A percentile compares a stretch with the other conserved stretches of the same genome.
Conservation (phyloP, 2,113 vertebrate genomes). For the Salminus brasiliensis region DNA sequence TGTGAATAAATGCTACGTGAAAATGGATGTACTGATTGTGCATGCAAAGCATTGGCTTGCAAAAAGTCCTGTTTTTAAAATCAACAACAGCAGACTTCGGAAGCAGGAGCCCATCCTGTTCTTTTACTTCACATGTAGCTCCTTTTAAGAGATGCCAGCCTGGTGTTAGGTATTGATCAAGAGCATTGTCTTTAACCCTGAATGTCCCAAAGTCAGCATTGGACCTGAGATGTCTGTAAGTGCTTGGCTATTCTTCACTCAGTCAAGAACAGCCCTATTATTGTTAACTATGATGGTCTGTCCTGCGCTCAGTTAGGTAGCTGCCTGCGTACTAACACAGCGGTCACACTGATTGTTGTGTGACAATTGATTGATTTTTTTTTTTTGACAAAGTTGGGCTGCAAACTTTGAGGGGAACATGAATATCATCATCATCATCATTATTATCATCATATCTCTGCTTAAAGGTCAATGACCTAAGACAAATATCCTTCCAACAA, state of each 20-base stretch:
- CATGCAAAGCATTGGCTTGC: neutral
- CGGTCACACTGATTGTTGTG: neutral
- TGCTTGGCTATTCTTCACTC: slow-evolving; percentile 55
- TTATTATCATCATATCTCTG: neutral
- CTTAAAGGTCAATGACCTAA: slow-evolving; percentile 7
- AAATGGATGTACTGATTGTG: neutral
- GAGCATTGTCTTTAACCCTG: slow-evolving; percentile 53
- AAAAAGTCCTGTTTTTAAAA: neutral
- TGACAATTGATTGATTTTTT: slow-evolving; percentile 8
- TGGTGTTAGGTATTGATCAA: slow-evolving; percentile 47
- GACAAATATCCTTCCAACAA: neutral
- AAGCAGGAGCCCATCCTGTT: neutral
- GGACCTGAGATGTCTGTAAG: slow-evolving; percentile 75
- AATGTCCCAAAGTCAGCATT: slow-evolving; percentile 57
- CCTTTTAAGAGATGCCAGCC: slow-evolving; percentile 17
- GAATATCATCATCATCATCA: too few relatives aligned
- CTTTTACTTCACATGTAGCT: neutral
- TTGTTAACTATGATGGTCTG: slow-evolving; percentile 18
- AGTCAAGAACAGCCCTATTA: slow-evolving; percentile 19
- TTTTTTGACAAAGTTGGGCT: neutral
- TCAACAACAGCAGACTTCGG: too few relatives aligned
- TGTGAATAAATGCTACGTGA: neutral
- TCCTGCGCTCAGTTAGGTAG: slow-evolving; percentile 28
- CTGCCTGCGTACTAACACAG: slow-evolving; percentile 23
- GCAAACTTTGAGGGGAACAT: slow-evolving; percentile 21